phyloP scores from a whole-genome alignment of 2,113 vertebrate genomes.

The Prinia subflava region DNA sequence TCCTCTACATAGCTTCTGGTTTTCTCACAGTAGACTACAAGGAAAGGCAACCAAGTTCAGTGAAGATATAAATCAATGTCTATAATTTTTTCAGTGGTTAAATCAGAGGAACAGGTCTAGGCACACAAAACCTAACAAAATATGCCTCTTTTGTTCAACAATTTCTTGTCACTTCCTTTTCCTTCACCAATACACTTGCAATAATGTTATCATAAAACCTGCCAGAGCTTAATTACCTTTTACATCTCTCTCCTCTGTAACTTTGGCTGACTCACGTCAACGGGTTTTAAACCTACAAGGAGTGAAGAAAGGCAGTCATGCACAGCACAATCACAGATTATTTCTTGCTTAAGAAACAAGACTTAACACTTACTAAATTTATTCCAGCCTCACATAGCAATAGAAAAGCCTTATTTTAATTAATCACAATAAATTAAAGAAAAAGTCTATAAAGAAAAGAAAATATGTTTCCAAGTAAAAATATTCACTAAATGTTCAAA shows the following conservation, averaged over 20 bases:
- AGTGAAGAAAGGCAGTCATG: background rate
- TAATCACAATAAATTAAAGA: background rate
- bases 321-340: background rate
- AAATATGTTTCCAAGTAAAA: background rate
- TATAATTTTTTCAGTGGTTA: background rate
- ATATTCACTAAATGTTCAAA: background rate
- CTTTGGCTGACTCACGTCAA: background rate
- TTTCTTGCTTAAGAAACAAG: background rate
- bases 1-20: background rate
- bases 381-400: background rate
- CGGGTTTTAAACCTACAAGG: background rate
- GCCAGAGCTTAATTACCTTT: background rate
- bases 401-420: background rate
- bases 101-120: background rate
- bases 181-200: background rate
- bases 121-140: background rate
- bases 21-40: background rate
- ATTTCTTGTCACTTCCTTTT: background rate
- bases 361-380: background rate
- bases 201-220: background rate
- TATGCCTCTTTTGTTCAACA: background rate
- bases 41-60: background rate
- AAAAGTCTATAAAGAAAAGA: background rate
- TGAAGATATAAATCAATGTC: background rate
- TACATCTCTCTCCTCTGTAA: background rate